Base-by-base conservation (phyloP, 2,888 invertebrate genomes). In the Ethmia dodecea region DNA sequence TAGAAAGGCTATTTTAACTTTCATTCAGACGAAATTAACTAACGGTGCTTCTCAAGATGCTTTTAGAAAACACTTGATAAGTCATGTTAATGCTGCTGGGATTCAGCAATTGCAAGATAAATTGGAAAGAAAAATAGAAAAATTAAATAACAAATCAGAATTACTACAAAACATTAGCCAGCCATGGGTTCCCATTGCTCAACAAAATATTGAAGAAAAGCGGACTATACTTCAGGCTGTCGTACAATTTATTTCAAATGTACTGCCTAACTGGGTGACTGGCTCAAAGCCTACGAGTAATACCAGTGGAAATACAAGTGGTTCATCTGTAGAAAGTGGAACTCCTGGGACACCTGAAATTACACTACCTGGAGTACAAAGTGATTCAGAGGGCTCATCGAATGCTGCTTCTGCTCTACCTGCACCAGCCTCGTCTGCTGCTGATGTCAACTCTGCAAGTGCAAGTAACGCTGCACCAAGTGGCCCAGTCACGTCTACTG, bases 101-200 rank as follows among this genome's bases (percentile, higher is more conserved):
- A 60, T 81, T 27, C 67, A 78, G 51, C 60, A 62, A 31, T 43
- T 79, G 11, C 65, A 62, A 38, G 46, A 53, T 1, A 62, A 74
- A 31, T 38, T 84, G 10, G 70, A 77, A 43, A 55, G 53, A 4
- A 72, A 79, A 47, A 67, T 84, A 29, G 67, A 70, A 37, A 67
- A 79, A 41, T 47, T 84, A 12, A 66, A 80, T 16, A 80, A 78
- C 33, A 65, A 84, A 33, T 71, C 76, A 5, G 52, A 54, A 8
- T 43, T 76, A 27, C 48, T 86, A 27, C 59, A 64, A 49, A 71
- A 74, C 45, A 45, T 69, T 1, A 64, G 51, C 20, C 46, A 64
- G 27, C 70, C 77, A 0, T 73, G 78, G 74, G 68, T 55, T 18
- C 49, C 60, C 5, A 45, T 57, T 29, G 69, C 66, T 3, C 57